Percentiles rank a stretch among this genome's conserved stretches.
These are phyloP conservation scores for Andrena minutula DNA, from an alignment of 2,888 invertebrate species.

Conservation along the genomic window DNA sequence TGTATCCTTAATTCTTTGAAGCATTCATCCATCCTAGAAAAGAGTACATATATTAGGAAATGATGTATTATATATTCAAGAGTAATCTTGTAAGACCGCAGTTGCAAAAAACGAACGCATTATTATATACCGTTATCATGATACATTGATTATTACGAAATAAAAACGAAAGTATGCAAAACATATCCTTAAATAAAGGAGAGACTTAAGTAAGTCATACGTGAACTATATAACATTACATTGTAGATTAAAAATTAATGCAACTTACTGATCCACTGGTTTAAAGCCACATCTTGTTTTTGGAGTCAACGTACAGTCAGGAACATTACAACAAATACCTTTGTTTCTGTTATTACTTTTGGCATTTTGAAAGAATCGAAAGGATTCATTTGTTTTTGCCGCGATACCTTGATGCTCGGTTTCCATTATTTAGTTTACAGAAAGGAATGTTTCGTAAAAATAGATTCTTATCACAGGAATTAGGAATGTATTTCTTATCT, in stretches of 20 bases:
- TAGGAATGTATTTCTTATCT: neutral
- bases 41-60: neutral
- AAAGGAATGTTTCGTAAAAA: neutral
- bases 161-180: no score
- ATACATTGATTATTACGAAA: no score
- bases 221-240: no score
- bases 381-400: neutral
- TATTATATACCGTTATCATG: no score
- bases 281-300: neutral
- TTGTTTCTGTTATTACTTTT: neutral
- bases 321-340: neutral
- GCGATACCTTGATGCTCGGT: neutral
- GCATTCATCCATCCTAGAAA: conserved; percentile 26
- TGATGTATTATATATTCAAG: neutral
- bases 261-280: conserved; percentile 35
- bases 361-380: neutral
- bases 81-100: neutral
- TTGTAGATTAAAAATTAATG: neutral
- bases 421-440: conserved; percentile 5
- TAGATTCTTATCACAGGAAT: neutral
- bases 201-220: no score
- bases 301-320: neutral
- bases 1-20: conserved; percentile 36
- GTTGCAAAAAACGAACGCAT: neutral
- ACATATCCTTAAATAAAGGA: no score